Evolutionary conservation across 2,113 vertebrate genomes (phyloP), one percentile per base, ranked within the genome.

Genomic region (Smithornis capensis): DNA sequence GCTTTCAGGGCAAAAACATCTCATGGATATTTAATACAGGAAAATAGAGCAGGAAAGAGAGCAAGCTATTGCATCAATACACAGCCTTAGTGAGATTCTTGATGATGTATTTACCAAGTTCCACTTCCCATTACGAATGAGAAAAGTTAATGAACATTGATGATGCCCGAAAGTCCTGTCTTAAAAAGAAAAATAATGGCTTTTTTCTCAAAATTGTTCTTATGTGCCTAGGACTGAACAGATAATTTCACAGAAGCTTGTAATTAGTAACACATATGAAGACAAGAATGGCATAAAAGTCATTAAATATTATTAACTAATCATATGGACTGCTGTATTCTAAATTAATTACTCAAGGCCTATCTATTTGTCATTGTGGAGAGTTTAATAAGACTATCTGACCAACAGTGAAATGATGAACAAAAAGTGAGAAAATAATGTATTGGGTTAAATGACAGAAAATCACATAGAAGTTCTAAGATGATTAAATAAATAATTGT

Each of bases 281-380:
- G 52, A 79, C 14, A 70, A 79, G 68, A 90, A 80, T 2, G 8
- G 76, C 73, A 90, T 8, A 60, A 33, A 96, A 90, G 37, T 52
- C 29, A 93, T 74, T 86, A 70, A 91, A 88, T 70, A 81, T 44
- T 86, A 90, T 93, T 67, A 94, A 88, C 64, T 94, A 78, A 67
- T 94, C 60, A 56, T 47, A 81, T 4, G 13, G 35, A 40, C 37
- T 70, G 12, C 64, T 90, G 52, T 63, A 80, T 81, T 88, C 55
- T n/a, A 75, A 73, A 92, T 62, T 59, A 93, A 84, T 87, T 79
- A 90, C 59, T 83, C 56, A 60, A 93, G 10, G 28, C 88, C 64
- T 81, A 64, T 44, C 64, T 89, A 79, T 71, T 57, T 91, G 45
- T 83, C 70, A 74, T 44, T 49, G 42, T 50, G 19, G 19, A 83